Conservation (phyloP, 1,140 invertebrate genomes). For the Acromyrmex echinatior region DNA sequence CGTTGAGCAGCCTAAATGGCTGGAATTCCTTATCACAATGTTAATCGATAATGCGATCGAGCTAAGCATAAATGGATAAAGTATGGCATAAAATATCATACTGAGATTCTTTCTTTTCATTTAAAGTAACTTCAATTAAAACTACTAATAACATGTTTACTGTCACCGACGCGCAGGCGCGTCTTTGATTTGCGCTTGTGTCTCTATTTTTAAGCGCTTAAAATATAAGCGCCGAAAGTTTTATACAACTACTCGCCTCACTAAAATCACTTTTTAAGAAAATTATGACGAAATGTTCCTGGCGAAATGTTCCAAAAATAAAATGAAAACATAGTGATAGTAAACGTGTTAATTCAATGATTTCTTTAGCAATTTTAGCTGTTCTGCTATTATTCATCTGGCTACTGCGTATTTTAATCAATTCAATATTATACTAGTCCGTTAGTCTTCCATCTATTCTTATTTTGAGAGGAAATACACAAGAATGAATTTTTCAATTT, state of each 20-base stretch:
- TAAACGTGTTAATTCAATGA: slow-evolving; percentile 55
- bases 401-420: background rate
- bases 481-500: background rate
- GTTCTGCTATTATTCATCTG: background rate
- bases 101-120: slow-evolving; percentile 23
- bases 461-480: background rate
- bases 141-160: slow-evolving; percentile 47
- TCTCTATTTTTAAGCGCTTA: background rate
- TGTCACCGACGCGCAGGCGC: slow-evolving; percentile 58
- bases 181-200: slow-evolving; percentile 47
- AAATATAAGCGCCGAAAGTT: slow-evolving; percentile 21
- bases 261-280: background rate
- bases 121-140: slow-evolving; percentile 25
- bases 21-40: slow-evolving; percentile 60
- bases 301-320: background rate
- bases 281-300: background rate
- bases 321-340: slow-evolving; percentile 31
- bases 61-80: slow-evolving; percentile 16
- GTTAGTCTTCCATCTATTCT: slow-evolving; percentile 23
- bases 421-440: background rate
- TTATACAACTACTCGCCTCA: slow-evolving; percentile 10
- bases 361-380: background rate
- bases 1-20: slow-evolving; percentile 74
- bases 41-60: slow-evolving; percentile 48
- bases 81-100: background rate